Evolutionary conservation across 2,797 vertebrate species (phyloP), one percentile per base, ranked within the genome.

Genomic region (Kryptolebias ocellatus): DNA sequence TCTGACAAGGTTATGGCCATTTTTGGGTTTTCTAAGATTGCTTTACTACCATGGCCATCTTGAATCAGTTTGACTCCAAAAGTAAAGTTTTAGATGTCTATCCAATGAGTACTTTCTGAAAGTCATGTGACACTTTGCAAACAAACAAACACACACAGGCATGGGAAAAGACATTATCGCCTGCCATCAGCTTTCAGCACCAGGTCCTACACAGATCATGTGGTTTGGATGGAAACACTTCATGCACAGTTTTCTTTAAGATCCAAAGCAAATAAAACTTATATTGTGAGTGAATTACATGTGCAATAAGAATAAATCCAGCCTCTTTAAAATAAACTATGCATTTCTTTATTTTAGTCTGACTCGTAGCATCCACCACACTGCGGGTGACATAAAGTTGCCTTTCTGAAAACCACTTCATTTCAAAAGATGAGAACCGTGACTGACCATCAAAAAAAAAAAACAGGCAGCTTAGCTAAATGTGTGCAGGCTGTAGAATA

Each of bases 391-490:
- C 5, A 5, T 31, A 3, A 4, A 47, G 62, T 49, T n/a, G n/a
- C 28, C 52, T 29, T 49, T 50, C 62, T 49, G 49, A 72, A 79
- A 72, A 70, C 53, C 3, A 14, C 74, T 76, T 76, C 44, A 65
- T 69, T 56, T 82, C 14, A 72, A 74, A 74, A 69, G 57, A 60
- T 78, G 16, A 62, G 34, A 42, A 76, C 44, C 46, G 39, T 73
- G 70, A 79, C 78, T 75, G 83, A 82, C 79, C 65, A 27, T 67
- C 67, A 79, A 76, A 70, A 69, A 56, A 66, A 64, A 64, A 68
- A 51, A 51, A 51, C 17, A 37, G 73, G 57, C 55, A 14, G 71
- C 76, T 76, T 53, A 68, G 77, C 70, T 49, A 45, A 65, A 59
- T 42, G n/a, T 58, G 42, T 55, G 69, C 54, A 51, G 55, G 62